Base-by-base conservation (phyloP, 2,888 invertebrate species). In the Portevinia maculata region DNA sequence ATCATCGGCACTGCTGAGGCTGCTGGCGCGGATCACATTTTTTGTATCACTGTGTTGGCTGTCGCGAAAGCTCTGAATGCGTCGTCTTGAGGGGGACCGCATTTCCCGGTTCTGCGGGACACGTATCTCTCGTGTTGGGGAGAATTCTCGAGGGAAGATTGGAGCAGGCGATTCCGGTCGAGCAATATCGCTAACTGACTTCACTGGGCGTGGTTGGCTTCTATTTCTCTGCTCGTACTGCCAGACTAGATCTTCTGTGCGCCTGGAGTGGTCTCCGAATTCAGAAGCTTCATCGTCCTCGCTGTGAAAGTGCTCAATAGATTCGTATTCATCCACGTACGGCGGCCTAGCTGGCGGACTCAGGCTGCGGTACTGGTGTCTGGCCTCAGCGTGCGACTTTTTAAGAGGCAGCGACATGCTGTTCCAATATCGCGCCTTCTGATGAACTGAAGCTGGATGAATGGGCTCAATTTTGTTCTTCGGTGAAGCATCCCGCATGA, bases 341-440 rank as follows among this genome's bases (percentile, higher is more conserved):
- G 30, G 44, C 15, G 84, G 74, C 11, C 84, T 67, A 6, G 46
- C 69, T 1, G 76, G 71, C 9, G 88, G 90, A 70, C 89, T 89
- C 6, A 86, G 91, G 17, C 92, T 91, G 71, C 92, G 88, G 32
- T 92, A 92, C 86, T 93, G 93, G 88, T 96, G 95, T 86, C 94
- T 93, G 0, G 95, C 95, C 85, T 94, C 93, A 1, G 94, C 93
- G 0, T 95, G 95, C 4, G 95, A 94, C 87, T 93, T 93, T 84
- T 94, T 93, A 86, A 94, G 92, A 11, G 81, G 81, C 6, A 81
- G 37, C 7, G 91, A 90, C 71, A 91, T 90, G n/a, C 92, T 92
- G 85, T 94, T 94, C 87, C 96, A 94, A 87, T 94, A 93, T 88
- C 92, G 93, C 0, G 95, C 94, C 88, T 94, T 94, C 87, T 95